A percentile compares a stretch with the other conserved stretches of the same genome.
These are phyloP conservation scores for Sinhomidia bicolor DNA, from an alignment of 2,888 invertebrate genomes.

Conservation along the genomic window DNA sequence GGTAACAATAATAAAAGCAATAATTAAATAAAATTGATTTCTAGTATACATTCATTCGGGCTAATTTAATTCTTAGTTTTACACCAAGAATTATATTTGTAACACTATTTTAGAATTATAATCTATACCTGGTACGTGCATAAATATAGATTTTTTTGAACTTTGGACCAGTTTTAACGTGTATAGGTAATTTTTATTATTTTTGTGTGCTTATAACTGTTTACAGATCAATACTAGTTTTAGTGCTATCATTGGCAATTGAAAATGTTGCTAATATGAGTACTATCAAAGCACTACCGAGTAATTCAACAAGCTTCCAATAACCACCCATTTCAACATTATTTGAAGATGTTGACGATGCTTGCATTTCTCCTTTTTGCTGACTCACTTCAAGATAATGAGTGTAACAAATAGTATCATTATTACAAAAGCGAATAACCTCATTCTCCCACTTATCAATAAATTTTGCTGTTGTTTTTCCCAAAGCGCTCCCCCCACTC, in stretches of 20 bases:
- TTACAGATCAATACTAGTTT: too few relatives aligned
- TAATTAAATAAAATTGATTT: too few relatives aligned
- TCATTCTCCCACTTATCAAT: slow-evolving; percentile 4
- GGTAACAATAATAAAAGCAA: too few relatives aligned
- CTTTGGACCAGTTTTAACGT: too few relatives aligned
- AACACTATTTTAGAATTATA: too few relatives aligned
- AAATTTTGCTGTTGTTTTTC: not conserved
- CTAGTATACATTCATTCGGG: too few relatives aligned
- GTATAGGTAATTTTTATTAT: too few relatives aligned
- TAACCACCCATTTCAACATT: not conserved
- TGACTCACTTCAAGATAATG: slow-evolving; percentile 1
- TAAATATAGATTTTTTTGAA: too few relatives aligned
- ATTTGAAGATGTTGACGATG: not conserved
- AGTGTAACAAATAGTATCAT: slow-evolving; percentile 48
- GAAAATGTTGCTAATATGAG: not conserved
- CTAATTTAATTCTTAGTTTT: too few relatives aligned
- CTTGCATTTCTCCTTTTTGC: not conserved
- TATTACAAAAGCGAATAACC: slow-evolving; percentile 46
- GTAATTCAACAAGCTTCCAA: not conserved
- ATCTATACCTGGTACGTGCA: too few relatives aligned
- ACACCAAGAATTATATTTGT: too few relatives aligned
- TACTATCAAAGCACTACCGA: not conserved
- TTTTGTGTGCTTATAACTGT: too few relatives aligned
- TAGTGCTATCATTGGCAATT: not conserved
- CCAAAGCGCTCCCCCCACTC: not conserved